Conservation (phyloP, 2,113 vertebrate species). For the Turnix velox region DNA sequence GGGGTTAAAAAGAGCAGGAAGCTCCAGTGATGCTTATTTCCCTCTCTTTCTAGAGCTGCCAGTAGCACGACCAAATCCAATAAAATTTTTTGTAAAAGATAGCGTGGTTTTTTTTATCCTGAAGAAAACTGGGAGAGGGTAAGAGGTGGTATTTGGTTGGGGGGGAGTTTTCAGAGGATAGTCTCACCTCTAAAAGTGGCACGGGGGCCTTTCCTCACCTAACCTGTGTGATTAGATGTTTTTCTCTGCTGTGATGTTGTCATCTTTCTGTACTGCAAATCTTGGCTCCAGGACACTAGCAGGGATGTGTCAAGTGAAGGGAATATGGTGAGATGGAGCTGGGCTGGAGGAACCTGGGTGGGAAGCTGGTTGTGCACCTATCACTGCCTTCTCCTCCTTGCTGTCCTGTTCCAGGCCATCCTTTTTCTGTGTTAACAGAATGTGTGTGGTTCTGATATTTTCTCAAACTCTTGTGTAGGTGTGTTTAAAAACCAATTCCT, state of each 20-base stretch:
- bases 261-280: fast-evolving
- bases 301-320: fast-evolving
- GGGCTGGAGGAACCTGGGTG: not conserved
- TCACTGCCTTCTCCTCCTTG: not conserved
- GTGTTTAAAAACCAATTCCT: not conserved
- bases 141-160: not conserved
- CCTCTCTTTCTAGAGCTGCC: not conserved
- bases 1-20: slow-evolving; percentile 94
- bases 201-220: not conserved
- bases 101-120: fast-evolving
- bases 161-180: not conserved
- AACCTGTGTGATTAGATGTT: fast-evolving
- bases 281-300: not conserved
- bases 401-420: not conserved
- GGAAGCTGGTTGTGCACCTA: not conserved
- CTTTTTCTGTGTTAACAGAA: not conserved
- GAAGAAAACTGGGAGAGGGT: not conserved
- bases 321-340: not conserved
- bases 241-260: not conserved
- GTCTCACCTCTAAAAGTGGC: fast-evolving
- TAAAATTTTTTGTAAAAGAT: not conserved
- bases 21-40: slow-evolving; percentile 73
- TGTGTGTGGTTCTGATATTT: fast-evolving
- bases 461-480: not conserved
- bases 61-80: not conserved